These are phyloP conservation scores for Syrphus vitripennis DNA, from an alignment of 2,888 invertebrate species.

Conservation along the genomic window DNA sequence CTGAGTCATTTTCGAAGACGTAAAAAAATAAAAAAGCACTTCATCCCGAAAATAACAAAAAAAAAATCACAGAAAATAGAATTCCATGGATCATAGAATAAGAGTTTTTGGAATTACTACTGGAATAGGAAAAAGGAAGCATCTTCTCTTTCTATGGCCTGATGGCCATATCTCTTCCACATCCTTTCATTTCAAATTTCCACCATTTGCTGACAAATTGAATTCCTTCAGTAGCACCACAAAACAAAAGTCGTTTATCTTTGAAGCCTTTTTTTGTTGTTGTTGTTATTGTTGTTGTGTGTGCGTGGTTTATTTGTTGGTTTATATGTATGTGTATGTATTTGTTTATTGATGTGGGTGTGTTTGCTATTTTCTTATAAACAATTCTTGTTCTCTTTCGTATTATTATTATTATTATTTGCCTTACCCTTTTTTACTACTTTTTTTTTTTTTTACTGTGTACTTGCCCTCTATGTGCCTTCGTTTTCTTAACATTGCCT, in stretches of 20 bases:
- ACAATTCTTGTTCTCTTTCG: constrained; percentile 31
- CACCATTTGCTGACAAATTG: constrained; percentile 60
- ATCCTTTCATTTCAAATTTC: constrained; percentile 53
- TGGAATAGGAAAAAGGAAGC: constrained; percentile 10
- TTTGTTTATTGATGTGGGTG: background rate
- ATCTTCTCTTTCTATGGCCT: background rate
- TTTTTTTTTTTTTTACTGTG: constrained; percentile 6
- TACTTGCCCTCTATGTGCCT: constrained; percentile 22
- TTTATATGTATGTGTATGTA: background rate
- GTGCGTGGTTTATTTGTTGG: background rate
- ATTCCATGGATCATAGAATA: constrained; percentile 20
- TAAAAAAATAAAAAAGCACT: constrained; percentile 2
- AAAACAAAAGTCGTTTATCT: constrained; percentile 58
- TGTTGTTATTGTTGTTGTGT: background rate
- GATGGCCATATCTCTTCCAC: constrained; percentile 50
- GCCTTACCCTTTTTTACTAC: constrained; percentile 46
- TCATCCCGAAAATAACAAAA: background rate
- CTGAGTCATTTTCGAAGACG: constrained; percentile 16
- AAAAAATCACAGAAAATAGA: constrained; percentile 19
- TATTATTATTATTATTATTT: constrained; percentile 10
- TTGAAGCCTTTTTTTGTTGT: constrained; percentile 35
- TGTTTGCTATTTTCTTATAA: constrained; percentile 43
- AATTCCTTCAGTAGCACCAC: constrained; percentile 45
- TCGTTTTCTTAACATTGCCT: constrained; percentile 25
- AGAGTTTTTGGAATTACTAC: background rate